These are phyloP conservation scores for Campylomormyrus numenius DNA, from an alignment of 2,113 vertebrate species.

Conservation along the genomic window DNA sequence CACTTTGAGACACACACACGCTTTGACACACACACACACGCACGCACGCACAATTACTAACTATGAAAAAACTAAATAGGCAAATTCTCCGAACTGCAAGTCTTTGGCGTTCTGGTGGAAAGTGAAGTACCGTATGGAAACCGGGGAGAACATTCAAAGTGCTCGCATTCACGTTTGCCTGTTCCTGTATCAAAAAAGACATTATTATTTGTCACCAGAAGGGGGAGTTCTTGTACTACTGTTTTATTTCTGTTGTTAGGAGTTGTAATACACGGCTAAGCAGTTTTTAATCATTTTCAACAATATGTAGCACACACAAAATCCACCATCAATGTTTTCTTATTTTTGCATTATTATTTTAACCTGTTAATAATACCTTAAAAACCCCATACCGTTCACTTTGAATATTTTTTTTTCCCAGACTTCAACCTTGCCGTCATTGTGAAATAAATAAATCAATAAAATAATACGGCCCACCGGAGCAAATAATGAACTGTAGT, in stretches of 20 bases:
- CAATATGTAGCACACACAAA: background rate
- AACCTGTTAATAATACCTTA: background rate
- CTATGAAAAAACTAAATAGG: background rate
- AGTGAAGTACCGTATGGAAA: background rate
- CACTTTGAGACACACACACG: background rate
- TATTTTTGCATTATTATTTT: background rate
- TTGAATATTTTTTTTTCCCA: background rate
- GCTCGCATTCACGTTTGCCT: background rate
- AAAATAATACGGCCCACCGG: background rate
- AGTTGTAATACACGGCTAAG: background rate
- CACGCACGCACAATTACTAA: background rate
- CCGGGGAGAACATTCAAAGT: background rate
- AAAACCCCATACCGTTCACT: background rate
- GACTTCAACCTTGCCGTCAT: background rate
- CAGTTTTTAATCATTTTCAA: background rate
- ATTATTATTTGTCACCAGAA: background rate
- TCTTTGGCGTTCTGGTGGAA: background rate
- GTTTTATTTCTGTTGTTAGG: background rate
- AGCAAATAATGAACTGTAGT: background rate
- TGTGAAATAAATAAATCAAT: background rate
- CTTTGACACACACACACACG: background rate
- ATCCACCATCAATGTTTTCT: background rate
- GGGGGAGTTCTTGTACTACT: background rate
- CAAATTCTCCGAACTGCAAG: background rate
- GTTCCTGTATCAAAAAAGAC: background rate